A percentile compares a stretch with the other conserved stretches of the same genome.
Conservation (phyloP, 2,797 vertebrate genomes). For the Eremophila alpestris region DNA sequence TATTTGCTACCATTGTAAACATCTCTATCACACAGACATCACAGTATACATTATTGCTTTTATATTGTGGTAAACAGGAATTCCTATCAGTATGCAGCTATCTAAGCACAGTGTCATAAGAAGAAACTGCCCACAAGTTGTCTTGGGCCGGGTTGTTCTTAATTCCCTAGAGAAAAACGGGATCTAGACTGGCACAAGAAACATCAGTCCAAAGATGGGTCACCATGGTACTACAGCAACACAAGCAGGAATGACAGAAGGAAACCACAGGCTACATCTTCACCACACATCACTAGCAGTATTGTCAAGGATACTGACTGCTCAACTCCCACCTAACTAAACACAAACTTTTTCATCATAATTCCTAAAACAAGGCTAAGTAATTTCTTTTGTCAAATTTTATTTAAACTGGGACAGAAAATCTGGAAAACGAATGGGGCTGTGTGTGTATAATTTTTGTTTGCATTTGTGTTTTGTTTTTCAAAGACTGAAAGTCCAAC, state of each 20-base stretch:
- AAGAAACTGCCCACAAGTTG: constrained; percentile 10
- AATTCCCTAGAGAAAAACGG: not conserved
- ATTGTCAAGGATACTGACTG: not conserved
- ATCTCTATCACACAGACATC: constrained; percentile 56
- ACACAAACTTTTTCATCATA: not conserved
- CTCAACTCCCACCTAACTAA: not conserved
- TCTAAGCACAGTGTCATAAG: constrained; percentile 43
- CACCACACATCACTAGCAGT: not conserved
- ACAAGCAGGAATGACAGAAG: not conserved
- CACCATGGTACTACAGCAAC: not conserved
- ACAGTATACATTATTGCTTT: constrained; percentile 73
- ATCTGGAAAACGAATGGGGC: not conserved
- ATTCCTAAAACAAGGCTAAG: not conserved
- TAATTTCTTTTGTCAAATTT: not conserved
- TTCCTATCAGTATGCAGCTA: not conserved
- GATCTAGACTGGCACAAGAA: not conserved
- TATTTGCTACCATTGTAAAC: constrained; percentile 70
- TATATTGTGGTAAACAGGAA: not conserved
- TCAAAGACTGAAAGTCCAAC: not conserved
- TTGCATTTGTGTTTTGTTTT: not conserved
- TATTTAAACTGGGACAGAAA: not conserved
- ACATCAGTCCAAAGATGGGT: not conserved
- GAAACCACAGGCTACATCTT: not conserved
- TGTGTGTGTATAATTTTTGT: not conserved
- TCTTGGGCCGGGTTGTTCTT: not conserved